phyloP scores from a whole-genome alignment of 2,888 invertebrate species.

The Pollenia griseotomentosa region DNA sequence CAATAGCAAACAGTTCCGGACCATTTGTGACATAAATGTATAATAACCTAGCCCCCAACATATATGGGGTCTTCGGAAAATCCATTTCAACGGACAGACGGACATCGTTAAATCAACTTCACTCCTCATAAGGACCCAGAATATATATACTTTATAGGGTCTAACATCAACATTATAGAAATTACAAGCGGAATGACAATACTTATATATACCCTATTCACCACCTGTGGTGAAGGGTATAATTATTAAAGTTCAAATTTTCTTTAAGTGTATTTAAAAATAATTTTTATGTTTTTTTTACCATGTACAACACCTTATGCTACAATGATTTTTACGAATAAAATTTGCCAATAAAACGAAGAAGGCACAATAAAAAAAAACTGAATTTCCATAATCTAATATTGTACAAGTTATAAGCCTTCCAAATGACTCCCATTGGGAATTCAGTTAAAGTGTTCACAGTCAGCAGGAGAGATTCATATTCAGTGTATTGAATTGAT shows the following conservation, averaged over 20 bases:
- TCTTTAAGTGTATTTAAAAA: slow-evolving; percentile 33
- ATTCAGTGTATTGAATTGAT: slow-evolving; percentile 70
- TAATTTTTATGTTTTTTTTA: slow-evolving; percentile 19
- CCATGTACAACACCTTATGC: slow-evolving; percentile 70
- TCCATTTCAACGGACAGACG: no score
- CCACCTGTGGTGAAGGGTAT: no score
- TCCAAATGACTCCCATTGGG: slow-evolving; percentile 76
- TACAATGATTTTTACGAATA: slow-evolving; percentile 68
- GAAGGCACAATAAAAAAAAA: slow-evolving; percentile 47
- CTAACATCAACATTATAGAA: no score
- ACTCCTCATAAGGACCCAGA: no score
- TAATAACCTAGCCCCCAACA: no score
- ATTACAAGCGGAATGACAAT: no score
- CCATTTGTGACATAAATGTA: no score
- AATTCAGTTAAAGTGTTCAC: slow-evolving; percentile 74
- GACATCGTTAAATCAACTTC: no score
- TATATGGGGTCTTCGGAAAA: no score
- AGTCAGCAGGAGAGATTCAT: slow-evolving; percentile 67
- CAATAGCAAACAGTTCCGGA: no score
- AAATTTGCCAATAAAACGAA: slow-evolving; percentile 75
- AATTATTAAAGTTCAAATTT: not conserved
- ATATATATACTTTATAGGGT: no score
- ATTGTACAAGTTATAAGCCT: slow-evolving; percentile 76
- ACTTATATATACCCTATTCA: no score
- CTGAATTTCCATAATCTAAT: slow-evolving; percentile 77